These are phyloP conservation scores for Microplitis mediator DNA, from an alignment of 1,140 invertebrate genomes.

Conservation along the genomic window DNA sequence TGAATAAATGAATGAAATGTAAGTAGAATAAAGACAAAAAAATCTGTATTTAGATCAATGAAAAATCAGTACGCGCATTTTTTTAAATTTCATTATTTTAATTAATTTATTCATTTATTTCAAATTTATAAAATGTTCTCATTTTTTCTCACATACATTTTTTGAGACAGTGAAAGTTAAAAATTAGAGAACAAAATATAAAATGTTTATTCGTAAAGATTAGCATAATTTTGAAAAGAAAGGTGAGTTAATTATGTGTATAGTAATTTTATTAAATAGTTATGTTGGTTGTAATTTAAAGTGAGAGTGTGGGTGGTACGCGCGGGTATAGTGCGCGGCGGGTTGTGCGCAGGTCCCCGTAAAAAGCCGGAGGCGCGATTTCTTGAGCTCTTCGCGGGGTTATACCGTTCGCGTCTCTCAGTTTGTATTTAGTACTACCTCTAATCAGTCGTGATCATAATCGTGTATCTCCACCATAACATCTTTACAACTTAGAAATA, in stretches of 20 bases:
- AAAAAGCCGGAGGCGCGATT: conserved; percentile 25
- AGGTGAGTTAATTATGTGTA: neutral
- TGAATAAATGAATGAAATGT: too few species aligned
- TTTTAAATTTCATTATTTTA: too few species aligned
- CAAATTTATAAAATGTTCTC: too few species aligned
- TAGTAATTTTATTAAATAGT: neutral
- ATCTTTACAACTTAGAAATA: neutral
- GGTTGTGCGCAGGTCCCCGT: conserved; percentile 17
- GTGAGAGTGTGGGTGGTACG: conserved; percentile 3
- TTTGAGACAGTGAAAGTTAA: too few species aligned
- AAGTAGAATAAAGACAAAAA: too few species aligned
- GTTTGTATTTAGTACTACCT: conserved; percentile 24
- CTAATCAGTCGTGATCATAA: conserved; percentile 9
- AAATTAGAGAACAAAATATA: too few species aligned
- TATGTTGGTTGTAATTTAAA: neutral
- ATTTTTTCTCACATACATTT: too few species aligned
- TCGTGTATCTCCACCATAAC: neutral
- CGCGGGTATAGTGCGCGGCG: neutral
- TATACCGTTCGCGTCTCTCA: conserved; percentile 22
- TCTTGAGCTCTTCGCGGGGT: conserved; percentile 10
- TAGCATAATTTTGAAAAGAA: neutral
- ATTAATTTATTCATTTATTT: too few species aligned
- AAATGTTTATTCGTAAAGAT: too few species aligned
- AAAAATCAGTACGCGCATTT: too few species aligned
- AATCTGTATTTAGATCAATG: too few species aligned